phyloP scores from a whole-genome alignment of 2,113 vertebrate species.

The Ptilorrhoa leucosticta region DNA sequence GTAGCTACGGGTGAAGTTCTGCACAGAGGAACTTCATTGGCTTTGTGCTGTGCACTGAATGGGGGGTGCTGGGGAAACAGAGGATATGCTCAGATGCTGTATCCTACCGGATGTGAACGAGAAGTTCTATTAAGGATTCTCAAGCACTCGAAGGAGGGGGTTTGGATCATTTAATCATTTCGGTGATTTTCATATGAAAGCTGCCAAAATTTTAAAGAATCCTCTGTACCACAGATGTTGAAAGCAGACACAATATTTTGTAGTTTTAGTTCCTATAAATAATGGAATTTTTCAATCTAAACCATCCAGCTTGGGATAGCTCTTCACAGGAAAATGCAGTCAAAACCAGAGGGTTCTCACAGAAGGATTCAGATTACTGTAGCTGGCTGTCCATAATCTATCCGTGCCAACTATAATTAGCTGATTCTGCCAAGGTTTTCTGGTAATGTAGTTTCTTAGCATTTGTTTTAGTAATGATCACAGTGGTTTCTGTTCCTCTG shows the following conservation, averaged over 20 bases:
- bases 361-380: neutral
- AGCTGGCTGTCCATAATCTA: neutral
- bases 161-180: neutral
- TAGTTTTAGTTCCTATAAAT: neutral
- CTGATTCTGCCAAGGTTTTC: conserved; percentile 28
- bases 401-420: conserved; percentile 27
- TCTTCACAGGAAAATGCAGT: neutral
- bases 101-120: neutral
- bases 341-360: neutral
- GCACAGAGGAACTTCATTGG: neutral
- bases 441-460: conserved; percentile 19
- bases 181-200: neutral
- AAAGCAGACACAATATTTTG: neutral
- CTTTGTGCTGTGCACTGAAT: neutral
- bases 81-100: neutral
- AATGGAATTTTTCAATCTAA: neutral
- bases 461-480: conserved; percentile 38
- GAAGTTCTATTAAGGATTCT: neutral
- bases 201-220: neutral
- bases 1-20: neutral
- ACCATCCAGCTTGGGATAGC: neutral
- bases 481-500: neutral
- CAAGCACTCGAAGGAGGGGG: neutral
- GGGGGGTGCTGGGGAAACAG: neutral
- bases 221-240: neutral